These are phyloP conservation scores for Papilio xuthus DNA, from an alignment of 1,140 invertebrate species.

Conservation along the genomic window DNA sequence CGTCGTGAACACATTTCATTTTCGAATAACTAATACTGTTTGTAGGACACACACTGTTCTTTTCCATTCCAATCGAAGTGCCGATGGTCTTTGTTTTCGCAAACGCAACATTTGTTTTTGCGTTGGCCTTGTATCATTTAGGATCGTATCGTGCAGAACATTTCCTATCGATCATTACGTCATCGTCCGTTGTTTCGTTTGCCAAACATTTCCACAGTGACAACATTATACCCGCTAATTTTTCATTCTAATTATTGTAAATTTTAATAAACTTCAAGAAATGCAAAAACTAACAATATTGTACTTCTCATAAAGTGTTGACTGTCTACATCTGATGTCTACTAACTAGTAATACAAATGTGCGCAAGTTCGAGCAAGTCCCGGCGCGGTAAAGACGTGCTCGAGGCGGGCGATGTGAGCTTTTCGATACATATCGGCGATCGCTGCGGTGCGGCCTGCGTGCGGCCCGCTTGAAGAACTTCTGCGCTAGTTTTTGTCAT, in stretches of 20 bases:
- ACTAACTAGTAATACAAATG: slow-evolving; percentile 27
- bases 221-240: slow-evolving; percentile 39
- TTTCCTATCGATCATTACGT: slow-evolving; percentile 40
- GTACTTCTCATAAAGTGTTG: slow-evolving; percentile 74
- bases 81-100: not conserved
- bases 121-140: slow-evolving; percentile 1
- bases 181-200: slow-evolving; percentile 40
- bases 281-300: slow-evolving; percentile 71
- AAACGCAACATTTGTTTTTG: not conserved
- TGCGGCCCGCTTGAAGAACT: no score
- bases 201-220: slow-evolving; percentile 41
- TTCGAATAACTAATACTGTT: not conserved
- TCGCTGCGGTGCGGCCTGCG: slow-evolving; percentile 30
- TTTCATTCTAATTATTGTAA: slow-evolving; percentile 36
- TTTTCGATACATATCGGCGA: no score
- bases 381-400: not conserved
- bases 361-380: not conserved
- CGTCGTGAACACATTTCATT: not conserved
- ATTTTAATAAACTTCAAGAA: slow-evolving; percentile 36
- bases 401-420: not conserved
- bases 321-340: slow-evolving; percentile 55
- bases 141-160: not conserved
- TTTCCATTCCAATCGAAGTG: slow-evolving; percentile 10
- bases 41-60: not conserved
- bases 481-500: no score